Evolutionary conservation across 1,140 invertebrate species (phyloP).

Genomic region (Onthophagus taurus): DNA sequence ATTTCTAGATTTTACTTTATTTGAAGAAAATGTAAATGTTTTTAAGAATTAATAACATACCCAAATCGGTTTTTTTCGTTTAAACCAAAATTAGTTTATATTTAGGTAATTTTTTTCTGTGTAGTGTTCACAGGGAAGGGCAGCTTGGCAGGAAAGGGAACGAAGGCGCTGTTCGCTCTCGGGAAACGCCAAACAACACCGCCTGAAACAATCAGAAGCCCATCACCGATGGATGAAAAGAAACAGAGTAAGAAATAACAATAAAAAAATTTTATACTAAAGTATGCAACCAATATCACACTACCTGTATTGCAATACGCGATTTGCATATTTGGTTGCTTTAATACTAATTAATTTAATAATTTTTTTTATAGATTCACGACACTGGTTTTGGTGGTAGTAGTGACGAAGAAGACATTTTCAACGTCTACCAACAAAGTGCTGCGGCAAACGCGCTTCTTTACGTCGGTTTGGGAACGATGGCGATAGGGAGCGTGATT

Average conservation of each 20-base stretch:
- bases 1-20: no score
- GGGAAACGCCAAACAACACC: conserved; percentile 51
- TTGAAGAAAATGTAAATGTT: no score
- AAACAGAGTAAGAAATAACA: conserved; percentile 57
- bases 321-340: not conserved
- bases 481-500: conserved; percentile 72
- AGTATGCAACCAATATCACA: not conserved
- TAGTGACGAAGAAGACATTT: conserved; percentile 51
- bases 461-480: conserved; percentile 74
- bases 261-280: not conserved
- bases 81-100: no score
- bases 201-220: conserved; percentile 52
- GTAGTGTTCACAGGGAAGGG: conserved; percentile 64
- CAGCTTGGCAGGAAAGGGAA: conserved; percentile 63
- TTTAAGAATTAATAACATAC: no score
- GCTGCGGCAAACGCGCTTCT: conserved; percentile 66
- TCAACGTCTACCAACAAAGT: conserved; percentile 46
- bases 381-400: conserved; percentile 62
- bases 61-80: no score
- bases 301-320: not conserved
- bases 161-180: conserved; percentile 58
- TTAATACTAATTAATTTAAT: not conserved
- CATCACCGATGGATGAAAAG: conserved; percentile 72
- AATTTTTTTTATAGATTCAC: conserved; percentile 50
- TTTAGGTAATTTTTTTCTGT: conserved; percentile 8